Percentiles rank a stretch among this genome's conserved stretches.
Conservation (phyloP, 92 coral and sea anemone genomes). For the Palythoa grandiflora region DNA sequence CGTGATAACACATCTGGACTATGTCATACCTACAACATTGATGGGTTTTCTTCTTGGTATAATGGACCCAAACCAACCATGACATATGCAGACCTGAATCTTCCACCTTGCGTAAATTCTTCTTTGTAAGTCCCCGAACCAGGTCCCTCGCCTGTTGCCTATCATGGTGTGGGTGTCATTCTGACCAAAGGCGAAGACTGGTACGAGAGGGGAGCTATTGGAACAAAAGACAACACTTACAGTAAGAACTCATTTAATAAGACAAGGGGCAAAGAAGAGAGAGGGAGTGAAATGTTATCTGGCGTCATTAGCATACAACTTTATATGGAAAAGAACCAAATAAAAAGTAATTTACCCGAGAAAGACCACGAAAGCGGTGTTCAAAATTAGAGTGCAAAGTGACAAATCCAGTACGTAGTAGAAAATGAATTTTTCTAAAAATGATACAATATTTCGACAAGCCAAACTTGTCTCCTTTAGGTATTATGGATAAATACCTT, state of each 20-base stretch:
- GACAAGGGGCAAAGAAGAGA: not conserved
- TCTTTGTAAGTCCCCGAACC: conserved; percentile 58
- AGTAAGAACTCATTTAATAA: not conserved
- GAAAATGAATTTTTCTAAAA: too few relatives aligned
- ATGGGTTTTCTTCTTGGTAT: conserved; percentile 63
- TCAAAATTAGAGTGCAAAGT: too few relatives aligned
- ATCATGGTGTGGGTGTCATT: conserved; percentile 66
- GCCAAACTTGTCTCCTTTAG: too few relatives aligned
- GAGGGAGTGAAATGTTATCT: too few relatives aligned
- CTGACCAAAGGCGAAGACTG: conserved; percentile 93
- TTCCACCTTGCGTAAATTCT: conserved; percentile 53
- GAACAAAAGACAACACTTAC: not conserved
- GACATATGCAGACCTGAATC: conserved; percentile 19
- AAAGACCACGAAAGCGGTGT: too few relatives aligned
- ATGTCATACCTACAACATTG: conserved; percentile 46
- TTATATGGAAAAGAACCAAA: too few relatives aligned
- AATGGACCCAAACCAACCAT: conserved; percentile 45
- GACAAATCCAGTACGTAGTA: too few relatives aligned
- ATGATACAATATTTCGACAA: too few relatives aligned
- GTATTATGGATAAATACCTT: too few relatives aligned
- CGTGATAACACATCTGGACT: too few relatives aligned
- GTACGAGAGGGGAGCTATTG: conserved; percentile 81
- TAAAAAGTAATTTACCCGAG: too few relatives aligned
- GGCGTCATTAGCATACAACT: too few relatives aligned
- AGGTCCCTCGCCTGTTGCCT: conserved; percentile 60